Conservation (phyloP, 2,113 vertebrate genomes). For the Proterorhinus semilunaris region DNA sequence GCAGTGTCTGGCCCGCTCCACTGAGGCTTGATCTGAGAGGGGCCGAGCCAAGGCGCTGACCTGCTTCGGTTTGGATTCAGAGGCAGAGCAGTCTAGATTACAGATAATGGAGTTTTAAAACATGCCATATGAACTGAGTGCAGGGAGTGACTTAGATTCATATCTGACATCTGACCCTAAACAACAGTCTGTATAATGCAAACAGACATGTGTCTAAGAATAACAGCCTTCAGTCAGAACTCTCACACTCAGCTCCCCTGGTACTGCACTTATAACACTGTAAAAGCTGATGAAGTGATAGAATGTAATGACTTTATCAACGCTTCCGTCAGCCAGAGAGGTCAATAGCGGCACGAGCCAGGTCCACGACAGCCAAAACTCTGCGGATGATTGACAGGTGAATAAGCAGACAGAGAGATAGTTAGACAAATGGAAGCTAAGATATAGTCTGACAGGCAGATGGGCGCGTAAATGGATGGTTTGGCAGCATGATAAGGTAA, state of each 20-base stretch:
- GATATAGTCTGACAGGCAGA: slow-evolving; percentile 83
- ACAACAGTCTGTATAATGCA: neutral
- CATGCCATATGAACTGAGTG: slow-evolving; percentile 5
- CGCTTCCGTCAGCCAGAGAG: slow-evolving; percentile 34
- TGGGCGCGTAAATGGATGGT: slow-evolving; percentile 80
- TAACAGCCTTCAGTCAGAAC: neutral
- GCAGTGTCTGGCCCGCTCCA: slow-evolving; percentile 67
- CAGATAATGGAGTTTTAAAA: slow-evolving; percentile 32
- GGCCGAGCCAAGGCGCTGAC: slow-evolving; percentile 63
- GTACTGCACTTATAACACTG: slow-evolving; percentile 15
- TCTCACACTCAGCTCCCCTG: slow-evolving; percentile 14
- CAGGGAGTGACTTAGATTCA: slow-evolving; percentile 11
- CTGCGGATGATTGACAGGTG: slow-evolving; percentile 74
- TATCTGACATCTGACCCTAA: slow-evolving; percentile 4
- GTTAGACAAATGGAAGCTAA: slow-evolving; percentile 81
- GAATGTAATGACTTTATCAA: slow-evolving; percentile 59
- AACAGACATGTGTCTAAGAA: slow-evolving; percentile 1
- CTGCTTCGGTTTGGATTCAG: slow-evolving; percentile 65
- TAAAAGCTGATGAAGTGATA: slow-evolving; percentile 39
- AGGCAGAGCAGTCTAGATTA: slow-evolving; percentile 46
- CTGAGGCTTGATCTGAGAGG: slow-evolving; percentile 58
- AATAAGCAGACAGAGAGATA: slow-evolving; percentile 71
- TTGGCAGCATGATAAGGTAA: slow-evolving; percentile 82
- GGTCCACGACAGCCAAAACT: slow-evolving; percentile 43
- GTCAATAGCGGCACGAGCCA: slow-evolving; percentile 44